Conservation (phyloP, 1,140 invertebrate species). For the Panonychus citri region DNA sequence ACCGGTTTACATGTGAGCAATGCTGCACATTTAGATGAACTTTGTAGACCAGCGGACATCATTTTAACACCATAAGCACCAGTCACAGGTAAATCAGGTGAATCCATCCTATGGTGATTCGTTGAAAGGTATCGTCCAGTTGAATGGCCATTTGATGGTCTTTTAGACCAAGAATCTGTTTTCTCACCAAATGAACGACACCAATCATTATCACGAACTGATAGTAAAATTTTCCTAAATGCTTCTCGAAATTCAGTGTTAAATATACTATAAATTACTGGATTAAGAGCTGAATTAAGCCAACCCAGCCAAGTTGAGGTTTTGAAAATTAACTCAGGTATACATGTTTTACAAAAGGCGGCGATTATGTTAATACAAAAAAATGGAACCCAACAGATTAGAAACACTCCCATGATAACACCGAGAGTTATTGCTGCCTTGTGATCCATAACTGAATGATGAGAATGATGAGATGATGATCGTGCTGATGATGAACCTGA, state of each 20-base stretch:
- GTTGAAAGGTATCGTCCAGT: too few species aligned
- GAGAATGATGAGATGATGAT: constrained; percentile 20
- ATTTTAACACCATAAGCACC: too few species aligned
- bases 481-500: neutral
- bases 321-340: constrained; percentile 53
- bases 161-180: too few species aligned
- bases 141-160: too few species aligned
- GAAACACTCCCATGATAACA: constrained; percentile 80
- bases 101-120: too few species aligned
- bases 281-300: constrained; percentile 77
- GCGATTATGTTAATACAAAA: constrained; percentile 87
- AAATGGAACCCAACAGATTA: constrained; percentile 87
- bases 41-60: too few species aligned
- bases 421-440: constrained; percentile 89
- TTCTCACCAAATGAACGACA: neutral
- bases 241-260: constrained; percentile 97
- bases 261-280: constrained; percentile 98
- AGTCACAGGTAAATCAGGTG: too few species aligned
- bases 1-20: too few species aligned
- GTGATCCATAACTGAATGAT: constrained; percentile 67
- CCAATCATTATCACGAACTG: neutral
- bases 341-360: constrained; percentile 79
- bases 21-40: too few species aligned
- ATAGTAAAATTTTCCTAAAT: constrained; percentile 76
- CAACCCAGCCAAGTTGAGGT: constrained; percentile 96